These are phyloP conservation scores for Drosophila atripex DNA, from an alignment of 2,888 invertebrate species.

Conservation along the genomic window DNA sequence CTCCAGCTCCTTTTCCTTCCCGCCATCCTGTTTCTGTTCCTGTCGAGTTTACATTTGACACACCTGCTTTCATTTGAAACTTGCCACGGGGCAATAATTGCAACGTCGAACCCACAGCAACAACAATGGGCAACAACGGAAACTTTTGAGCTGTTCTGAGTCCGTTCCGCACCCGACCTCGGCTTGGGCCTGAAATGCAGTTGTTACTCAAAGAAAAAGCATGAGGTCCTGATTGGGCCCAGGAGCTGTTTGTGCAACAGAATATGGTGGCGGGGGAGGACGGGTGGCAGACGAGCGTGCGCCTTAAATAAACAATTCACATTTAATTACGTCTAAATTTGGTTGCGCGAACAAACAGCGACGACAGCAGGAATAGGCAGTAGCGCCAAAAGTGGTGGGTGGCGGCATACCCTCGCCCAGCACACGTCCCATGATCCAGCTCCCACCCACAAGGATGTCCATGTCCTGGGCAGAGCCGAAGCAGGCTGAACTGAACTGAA, in stretches of 20 bases:
- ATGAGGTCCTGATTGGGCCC: conserved; percentile 34
- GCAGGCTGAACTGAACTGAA: conserved; percentile 21
- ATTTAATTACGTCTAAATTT: conserved; percentile 83
- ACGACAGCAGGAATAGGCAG: conserved; percentile 61
- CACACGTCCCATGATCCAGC: conserved; percentile 15
- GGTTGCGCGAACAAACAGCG: conserved; percentile 81
- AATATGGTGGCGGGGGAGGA: conserved; percentile 10
- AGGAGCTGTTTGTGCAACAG: conserved; percentile 37
- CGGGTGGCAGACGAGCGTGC: conserved; percentile 64
- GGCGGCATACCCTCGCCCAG: not conserved
- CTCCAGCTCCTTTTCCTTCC: conserved; percentile 14
- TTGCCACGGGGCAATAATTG: conserved; percentile 72
- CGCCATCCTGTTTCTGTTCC: conserved; percentile 22
- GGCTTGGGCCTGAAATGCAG: conserved; percentile 25
- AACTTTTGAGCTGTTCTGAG: conserved; percentile 47
- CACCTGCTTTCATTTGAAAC: conserved; percentile 77
- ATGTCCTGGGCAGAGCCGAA: conserved; percentile 30
- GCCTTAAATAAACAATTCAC: conserved; percentile 82
- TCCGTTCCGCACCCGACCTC: not conserved
- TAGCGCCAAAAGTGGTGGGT: conserved; percentile 7
- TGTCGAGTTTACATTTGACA: conserved; percentile 74
- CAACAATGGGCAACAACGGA: conserved; percentile 51
- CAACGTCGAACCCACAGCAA: conserved; percentile 68
- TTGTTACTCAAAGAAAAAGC: conserved; percentile 26
- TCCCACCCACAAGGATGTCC: conserved; percentile 2